Evolutionary conservation across 2,888 invertebrate species (phyloP).

Genomic region (Phrixothrix hirtus): DNA sequence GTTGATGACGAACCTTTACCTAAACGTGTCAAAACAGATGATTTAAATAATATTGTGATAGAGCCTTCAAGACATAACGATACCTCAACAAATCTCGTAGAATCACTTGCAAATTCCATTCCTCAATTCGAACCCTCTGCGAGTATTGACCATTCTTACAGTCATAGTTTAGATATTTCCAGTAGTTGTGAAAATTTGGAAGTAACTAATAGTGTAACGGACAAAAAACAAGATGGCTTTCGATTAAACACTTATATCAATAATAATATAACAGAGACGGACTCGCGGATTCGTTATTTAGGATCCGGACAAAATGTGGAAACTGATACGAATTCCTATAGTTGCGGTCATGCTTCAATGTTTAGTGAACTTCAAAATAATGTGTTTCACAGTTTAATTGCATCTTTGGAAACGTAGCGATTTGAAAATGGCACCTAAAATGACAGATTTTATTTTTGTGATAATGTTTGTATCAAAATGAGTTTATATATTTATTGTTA

Average conservation of each 20-base stretch:
- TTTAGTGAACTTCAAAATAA: constrained; percentile 64
- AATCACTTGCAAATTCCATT: constrained; percentile 19
- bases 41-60: constrained; percentile 33
- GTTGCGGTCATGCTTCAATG: constrained; percentile 69
- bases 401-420: constrained; percentile 62
- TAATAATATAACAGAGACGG: constrained; percentile 41
- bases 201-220: constrained; percentile 16
- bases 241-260: constrained; percentile 45
- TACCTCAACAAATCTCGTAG: constrained; percentile 9
- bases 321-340: constrained; percentile 48
- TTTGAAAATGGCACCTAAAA: constrained; percentile 24
- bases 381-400: constrained; percentile 64
- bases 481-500: constrained; percentile 24
- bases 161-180: constrained; percentile 24
- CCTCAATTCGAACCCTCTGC: constrained; percentile 20
- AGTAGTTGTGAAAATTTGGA: constrained; percentile 18
- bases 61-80: constrained; percentile 10
- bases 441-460: constrained; percentile 33
- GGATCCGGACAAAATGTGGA: constrained; percentile 36
- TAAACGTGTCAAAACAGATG: constrained; percentile 49
- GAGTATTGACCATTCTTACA: constrained; percentile 16
- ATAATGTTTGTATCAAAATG: constrained; percentile 32
- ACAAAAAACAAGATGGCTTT: constrained; percentile 32
- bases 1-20: constrained; percentile 52
- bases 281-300: constrained; percentile 32